Conservation (phyloP, 2,113 vertebrate genomes). For the Athene noctua region DNA sequence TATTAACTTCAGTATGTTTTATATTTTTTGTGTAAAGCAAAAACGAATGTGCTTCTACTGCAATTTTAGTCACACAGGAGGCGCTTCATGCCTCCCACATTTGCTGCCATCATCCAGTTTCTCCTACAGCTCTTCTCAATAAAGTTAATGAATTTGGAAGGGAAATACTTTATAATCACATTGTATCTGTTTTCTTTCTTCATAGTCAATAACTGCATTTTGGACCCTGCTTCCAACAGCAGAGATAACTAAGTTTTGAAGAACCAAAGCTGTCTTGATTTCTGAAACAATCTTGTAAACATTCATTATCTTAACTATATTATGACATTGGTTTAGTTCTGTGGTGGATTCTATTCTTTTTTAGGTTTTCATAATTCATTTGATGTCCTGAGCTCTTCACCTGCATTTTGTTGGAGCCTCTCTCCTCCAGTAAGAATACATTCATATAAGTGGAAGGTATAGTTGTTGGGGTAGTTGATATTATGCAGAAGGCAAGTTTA, state of each 20-base stretch:
- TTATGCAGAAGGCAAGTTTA: background rate
- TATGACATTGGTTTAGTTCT: background rate
- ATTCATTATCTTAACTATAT: background rate
- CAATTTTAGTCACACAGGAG: background rate
- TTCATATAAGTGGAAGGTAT: background rate
- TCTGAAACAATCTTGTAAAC: background rate
- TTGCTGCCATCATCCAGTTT: background rate
- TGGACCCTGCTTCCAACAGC: background rate
- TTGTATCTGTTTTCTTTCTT: background rate
- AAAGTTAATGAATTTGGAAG: background rate
- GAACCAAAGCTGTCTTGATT: background rate
- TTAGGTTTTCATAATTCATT: background rate
- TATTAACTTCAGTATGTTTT: background rate
- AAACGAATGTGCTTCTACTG: background rate
- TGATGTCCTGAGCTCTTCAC: background rate
- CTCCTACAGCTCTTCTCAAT: background rate
- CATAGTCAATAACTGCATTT: background rate
- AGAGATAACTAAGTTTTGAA: background rate
- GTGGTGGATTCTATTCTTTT: background rate
- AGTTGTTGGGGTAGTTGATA: background rate
- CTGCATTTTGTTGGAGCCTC: background rate
- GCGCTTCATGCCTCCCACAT: background rate
- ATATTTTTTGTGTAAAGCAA: background rate
- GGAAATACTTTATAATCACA: background rate
- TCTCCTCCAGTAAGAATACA: background rate